A percentile compares a stretch with the other conserved stretches of the same genome.
phyloP scores from a whole-genome alignment of 2,797 vertebrate genomes.

The Thunnus albacares region DNA sequence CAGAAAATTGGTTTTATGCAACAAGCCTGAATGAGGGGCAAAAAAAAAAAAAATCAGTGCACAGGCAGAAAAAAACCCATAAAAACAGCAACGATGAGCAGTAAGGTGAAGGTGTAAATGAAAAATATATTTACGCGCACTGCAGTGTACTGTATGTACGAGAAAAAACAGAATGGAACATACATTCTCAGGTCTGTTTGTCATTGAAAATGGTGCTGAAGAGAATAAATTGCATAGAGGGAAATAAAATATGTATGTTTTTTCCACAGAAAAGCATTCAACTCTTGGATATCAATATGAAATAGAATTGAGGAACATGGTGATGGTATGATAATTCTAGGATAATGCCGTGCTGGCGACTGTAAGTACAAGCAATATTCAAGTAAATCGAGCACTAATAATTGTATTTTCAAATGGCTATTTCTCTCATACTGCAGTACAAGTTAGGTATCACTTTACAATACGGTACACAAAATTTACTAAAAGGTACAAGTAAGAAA shows the following conservation, averaged over 20 bases:
- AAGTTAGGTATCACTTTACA: not conserved
- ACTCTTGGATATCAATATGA: slow-evolving; percentile 24
- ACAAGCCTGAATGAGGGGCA: slow-evolving; percentile 62
- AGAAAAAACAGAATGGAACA: slow-evolving; percentile 30
- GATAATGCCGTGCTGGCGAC: not conserved
- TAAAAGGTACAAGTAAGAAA: too few species aligned
- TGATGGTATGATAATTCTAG: slow-evolving; percentile 13
- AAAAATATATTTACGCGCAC: slow-evolving; percentile 33
- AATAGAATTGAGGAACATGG: slow-evolving; percentile 21
- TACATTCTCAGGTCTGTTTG: slow-evolving; percentile 50
- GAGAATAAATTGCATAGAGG: slow-evolving; percentile 40
- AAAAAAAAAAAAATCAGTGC: slow-evolving; percentile 51
- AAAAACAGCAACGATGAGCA: slow-evolving; percentile 45
- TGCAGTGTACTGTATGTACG: slow-evolving; percentile 17
- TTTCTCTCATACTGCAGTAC: slow-evolving; percentile 2
- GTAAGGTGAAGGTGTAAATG: slow-evolving; percentile 57
- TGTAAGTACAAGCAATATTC: not conserved
- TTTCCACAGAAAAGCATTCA: not conserved
- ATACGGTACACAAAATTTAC: not conserved
- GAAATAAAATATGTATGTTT: slow-evolving; percentile 35
- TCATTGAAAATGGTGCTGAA: slow-evolving; percentile 40
- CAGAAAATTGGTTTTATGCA: slow-evolving; percentile 81
- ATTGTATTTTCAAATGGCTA: slow-evolving; percentile 5
- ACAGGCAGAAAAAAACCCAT: slow-evolving; percentile 31
- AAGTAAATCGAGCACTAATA: not conserved